Evolutionary conservation across 2,888 invertebrate species (phyloP).

Genomic region (Leptogaster cylindrica): DNA sequence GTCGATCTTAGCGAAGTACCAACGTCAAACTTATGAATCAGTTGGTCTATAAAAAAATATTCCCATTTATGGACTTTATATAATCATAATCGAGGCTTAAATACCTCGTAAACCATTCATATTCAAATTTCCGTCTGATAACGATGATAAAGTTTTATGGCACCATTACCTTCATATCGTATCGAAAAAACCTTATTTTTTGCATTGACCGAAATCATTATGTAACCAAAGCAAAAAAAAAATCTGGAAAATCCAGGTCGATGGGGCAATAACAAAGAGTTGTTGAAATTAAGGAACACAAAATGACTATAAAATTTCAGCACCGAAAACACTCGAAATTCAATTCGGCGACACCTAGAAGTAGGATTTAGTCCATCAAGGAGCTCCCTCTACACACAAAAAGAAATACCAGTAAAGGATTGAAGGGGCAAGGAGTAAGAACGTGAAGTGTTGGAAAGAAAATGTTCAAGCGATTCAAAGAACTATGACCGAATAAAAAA

Average conservation of each 20-base stretch:
- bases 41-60: too few relatives aligned
- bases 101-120: slow-evolving; percentile 21
- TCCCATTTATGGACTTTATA: background rate
- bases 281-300: slow-evolving; percentile 37
- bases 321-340: slow-evolving; percentile 32
- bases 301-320: slow-evolving; percentile 37
- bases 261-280: slow-evolving; percentile 6
- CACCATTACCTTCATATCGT: slow-evolving; percentile 20
- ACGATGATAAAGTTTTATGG: slow-evolving; percentile 20
- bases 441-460: background rate
- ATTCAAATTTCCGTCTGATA: background rate
- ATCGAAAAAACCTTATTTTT: slow-evolving; percentile 26
- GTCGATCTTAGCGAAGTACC: too few relatives aligned
- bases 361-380: slow-evolving; percentile 35
- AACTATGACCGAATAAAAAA: slow-evolving; percentile 35
- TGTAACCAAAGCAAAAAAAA: background rate
- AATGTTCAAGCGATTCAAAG: slow-evolving; percentile 31
- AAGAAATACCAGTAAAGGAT: too few relatives aligned
- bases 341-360: slow-evolving; percentile 36
- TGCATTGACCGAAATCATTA: slow-evolving; percentile 18
- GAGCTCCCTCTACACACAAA: too few relatives aligned
- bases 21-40: too few relatives aligned
- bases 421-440: background rate
- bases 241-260: background rate
- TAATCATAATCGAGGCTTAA: slow-evolving; percentile 4